phyloP scores from a whole-genome alignment of 1,140 invertebrate genomes.

The Uloborus diversus region DNA sequence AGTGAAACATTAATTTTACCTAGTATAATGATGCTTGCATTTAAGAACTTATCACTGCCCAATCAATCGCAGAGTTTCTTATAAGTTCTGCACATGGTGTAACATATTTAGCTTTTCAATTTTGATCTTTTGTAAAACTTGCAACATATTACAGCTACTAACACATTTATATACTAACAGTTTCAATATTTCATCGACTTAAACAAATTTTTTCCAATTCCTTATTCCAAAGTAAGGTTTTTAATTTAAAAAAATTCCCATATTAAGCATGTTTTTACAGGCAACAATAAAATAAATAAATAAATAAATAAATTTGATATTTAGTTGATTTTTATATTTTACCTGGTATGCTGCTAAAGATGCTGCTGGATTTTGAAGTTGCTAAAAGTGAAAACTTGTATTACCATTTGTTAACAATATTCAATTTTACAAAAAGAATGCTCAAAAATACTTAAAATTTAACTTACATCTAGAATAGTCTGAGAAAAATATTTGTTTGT shows the following conservation, averaged over 20 bases:
- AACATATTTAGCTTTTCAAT: too few species aligned
- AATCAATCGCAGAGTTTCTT: too few species aligned
- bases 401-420: conserved; percentile 17
- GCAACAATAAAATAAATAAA: not conserved
- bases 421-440: not conserved
- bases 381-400: conserved; percentile 61
- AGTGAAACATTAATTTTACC: too few species aligned
- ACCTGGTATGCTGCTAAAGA: conserved; percentile 61
- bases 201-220: too few species aligned
- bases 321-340: not conserved
- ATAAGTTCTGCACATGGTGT: too few species aligned
- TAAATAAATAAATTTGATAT: not conserved
- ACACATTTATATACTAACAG: too few species aligned
- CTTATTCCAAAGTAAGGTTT: not conserved
- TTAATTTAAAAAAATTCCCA: not conserved
- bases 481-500: conserved; percentile 94
- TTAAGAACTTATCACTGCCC: too few species aligned
- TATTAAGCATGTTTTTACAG: not conserved
- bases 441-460: conserved; percentile 12
- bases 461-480: conserved; percentile 76
- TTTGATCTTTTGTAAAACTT: too few species aligned
- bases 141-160: too few species aligned
- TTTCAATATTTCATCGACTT: too few species aligned
- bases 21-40: too few species aligned
- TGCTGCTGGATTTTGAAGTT: conserved; percentile 65